Conservation (phyloP, 2,797 vertebrate genomes). For the Alectoris magna region DNA sequence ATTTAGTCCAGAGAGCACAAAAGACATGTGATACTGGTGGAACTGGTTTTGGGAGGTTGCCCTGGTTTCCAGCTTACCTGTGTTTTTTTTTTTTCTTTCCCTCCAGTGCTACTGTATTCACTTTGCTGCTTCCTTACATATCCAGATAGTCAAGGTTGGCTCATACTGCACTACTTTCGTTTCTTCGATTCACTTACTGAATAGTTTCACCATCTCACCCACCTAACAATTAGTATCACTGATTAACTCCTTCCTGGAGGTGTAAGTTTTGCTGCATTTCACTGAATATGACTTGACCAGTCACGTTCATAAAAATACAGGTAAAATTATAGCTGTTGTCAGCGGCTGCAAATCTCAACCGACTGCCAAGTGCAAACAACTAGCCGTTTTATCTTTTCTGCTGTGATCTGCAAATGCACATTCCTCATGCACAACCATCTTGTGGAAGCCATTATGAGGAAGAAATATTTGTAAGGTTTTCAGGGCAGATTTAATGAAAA, state of each 20-base stretch:
- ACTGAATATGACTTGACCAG: not conserved
- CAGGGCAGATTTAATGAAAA: not conserved
- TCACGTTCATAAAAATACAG: not conserved
- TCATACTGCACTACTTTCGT: not conserved
- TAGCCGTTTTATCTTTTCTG: not conserved
- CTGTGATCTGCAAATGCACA: not conserved
- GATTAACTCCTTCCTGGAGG: not conserved
- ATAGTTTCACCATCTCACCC: not conserved
- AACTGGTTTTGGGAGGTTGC: not conserved
- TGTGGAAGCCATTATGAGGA: not conserved
- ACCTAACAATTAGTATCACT: not conserved
- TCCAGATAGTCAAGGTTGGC: not conserved
- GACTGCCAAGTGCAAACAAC: not conserved
- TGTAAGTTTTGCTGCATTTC: not conserved
- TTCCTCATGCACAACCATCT: not conserved
- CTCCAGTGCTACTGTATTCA: not conserved
- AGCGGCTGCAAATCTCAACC: not conserved
- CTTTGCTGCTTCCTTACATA: not conserved
- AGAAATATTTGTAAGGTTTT: not conserved
- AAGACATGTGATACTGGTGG: not conserved
- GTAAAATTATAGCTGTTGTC: not conserved
- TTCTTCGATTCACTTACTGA: not conserved
- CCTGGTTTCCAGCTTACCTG: not conserved
- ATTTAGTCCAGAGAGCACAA: not conserved
- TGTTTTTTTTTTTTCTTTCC: not conserved